Evolutionary conservation across 2,888 invertebrate genomes (phyloP), one percentile per base, ranked within the genome.

Genomic region (Ferdinandea cuprea): DNA sequence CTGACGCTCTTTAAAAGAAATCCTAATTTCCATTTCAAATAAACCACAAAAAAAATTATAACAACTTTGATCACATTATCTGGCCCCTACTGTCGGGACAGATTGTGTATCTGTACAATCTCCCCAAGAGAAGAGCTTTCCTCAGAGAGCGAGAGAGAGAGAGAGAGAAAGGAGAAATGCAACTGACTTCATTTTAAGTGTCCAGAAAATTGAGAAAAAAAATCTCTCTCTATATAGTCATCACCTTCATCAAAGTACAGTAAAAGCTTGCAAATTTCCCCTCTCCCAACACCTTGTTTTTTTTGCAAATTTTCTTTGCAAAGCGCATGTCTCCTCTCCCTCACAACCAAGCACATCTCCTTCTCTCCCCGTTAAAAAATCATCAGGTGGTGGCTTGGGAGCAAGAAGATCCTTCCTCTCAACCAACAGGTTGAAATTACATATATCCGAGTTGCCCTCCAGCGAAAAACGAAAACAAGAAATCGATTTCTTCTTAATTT

Each of bases 321-420:
- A 28, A 3, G 37, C 21, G 46, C 30, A 35, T 65, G 63, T 44
- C 50, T 15, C 8, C 11, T 13, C 5, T 11, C 42, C 42, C 15
- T 8, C 1, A 0, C 17, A 42, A 19, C 17, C 3, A 50, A 63
- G 52, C 17, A 50, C 15, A 2, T n/a, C n/a, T n/a, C n/a, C 42
- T 19, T 13, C 8, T 19, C 19, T 72, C 30, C 11, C 50, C 13
- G 11, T 13, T 1, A 6, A 28, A 61, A 68, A 71, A 63, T 78
- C 83, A 83, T 83, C 83, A 83, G 83, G 83, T 83, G 83, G 83
- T 68, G 56, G 40, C 21, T 63, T 25, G 25, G 63, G n/a, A n/a
- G n/a, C n/a, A n/a, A n/a, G n/a, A 50, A 46, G 65, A 46, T 30
- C 15, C 61, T 77, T 63, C 50, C 61, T 68, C 50, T 58, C 42